Conservation (phyloP, 2,888 invertebrate genomes). For the Taphrorychus bicolor region DNA sequence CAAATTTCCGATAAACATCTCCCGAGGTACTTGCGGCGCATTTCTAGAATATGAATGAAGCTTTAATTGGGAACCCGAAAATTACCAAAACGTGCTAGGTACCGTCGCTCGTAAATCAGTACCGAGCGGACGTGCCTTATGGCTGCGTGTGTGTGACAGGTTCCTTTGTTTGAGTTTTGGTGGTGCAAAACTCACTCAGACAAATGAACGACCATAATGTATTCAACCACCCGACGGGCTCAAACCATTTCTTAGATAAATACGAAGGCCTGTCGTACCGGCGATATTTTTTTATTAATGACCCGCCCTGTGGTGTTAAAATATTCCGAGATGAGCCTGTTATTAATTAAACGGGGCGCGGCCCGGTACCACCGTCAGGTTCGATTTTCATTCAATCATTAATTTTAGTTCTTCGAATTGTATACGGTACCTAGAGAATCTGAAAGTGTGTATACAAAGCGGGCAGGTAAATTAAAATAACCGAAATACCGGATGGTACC, state of each 20-base stretch:
- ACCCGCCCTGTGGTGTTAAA: constrained; percentile 53
- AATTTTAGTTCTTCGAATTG: constrained; percentile 27
- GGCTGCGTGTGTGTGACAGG: neutral
- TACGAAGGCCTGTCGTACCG: constrained; percentile 49
- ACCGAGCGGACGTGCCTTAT: constrained; percentile 9
- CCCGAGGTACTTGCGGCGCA: constrained; percentile 1
- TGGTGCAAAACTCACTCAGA: constrained; percentile 18
- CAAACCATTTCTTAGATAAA: constrained; percentile 52
- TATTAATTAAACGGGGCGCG: constrained; percentile 51
- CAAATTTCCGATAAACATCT: neutral
- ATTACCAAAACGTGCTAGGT: constrained; percentile 26
- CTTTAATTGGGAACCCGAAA: constrained; percentile 35
- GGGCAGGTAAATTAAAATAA: constrained; percentile 27
- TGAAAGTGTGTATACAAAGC: neutral
- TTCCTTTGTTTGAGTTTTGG: neutral
- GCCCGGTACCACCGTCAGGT: constrained; percentile 26
- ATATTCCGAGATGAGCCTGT: constrained; percentile 54
- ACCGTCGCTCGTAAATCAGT: constrained; percentile 20
- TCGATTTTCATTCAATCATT: constrained; percentile 29
- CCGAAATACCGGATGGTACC: constrained; percentile 15
- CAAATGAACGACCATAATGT: constrained; percentile 43
- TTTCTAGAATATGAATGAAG: constrained; percentile 39
- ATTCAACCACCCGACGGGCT: constrained; percentile 48
- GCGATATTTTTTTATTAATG: constrained; percentile 54
- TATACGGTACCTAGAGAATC: neutral